These are phyloP conservation scores for Karalla daura DNA, from an alignment of 2,797 vertebrate species.

Conservation along the genomic window DNA sequence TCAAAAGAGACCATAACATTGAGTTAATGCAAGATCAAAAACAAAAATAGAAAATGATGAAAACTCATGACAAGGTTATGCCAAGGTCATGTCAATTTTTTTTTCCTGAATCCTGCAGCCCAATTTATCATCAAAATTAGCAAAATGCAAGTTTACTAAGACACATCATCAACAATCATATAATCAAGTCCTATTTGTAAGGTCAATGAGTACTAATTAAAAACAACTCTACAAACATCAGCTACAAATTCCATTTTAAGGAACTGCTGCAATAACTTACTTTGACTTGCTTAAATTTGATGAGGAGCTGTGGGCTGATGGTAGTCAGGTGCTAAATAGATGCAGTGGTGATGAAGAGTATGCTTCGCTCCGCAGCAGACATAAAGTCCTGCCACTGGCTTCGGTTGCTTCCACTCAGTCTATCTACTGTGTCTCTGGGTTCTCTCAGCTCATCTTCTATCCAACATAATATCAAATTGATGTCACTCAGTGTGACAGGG, in stretches of 20 bases:
- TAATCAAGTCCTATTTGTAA: conserved; percentile 1
- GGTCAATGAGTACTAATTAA: background rate
- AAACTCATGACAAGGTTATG: too few species aligned
- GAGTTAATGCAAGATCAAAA: too few species aligned
- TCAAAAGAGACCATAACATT: too few species aligned
- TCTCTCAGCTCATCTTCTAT: background rate
- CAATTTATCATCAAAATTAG: too few species aligned
- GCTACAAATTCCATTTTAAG: background rate
- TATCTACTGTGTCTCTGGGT: background rate
- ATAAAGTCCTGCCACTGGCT: background rate
- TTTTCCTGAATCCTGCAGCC: too few species aligned
- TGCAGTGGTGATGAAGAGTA: conserved; percentile 5
- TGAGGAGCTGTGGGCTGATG: background rate
- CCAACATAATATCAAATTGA: background rate
- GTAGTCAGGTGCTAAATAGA: too few species aligned
- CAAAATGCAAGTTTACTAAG: too few species aligned
- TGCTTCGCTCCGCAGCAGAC: background rate
- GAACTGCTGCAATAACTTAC: conserved; percentile 9
- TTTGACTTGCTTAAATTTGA: conserved; percentile 20
- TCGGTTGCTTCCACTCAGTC: background rate
- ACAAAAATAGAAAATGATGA: background rate
- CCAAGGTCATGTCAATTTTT: too few species aligned
- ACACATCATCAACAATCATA: too few species aligned
- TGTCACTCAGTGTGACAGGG: background rate
- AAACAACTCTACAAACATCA: conserved; percentile 15